Conservation (phyloP, 1,140 invertebrate species). For the Monochamus saltuarius region DNA sequence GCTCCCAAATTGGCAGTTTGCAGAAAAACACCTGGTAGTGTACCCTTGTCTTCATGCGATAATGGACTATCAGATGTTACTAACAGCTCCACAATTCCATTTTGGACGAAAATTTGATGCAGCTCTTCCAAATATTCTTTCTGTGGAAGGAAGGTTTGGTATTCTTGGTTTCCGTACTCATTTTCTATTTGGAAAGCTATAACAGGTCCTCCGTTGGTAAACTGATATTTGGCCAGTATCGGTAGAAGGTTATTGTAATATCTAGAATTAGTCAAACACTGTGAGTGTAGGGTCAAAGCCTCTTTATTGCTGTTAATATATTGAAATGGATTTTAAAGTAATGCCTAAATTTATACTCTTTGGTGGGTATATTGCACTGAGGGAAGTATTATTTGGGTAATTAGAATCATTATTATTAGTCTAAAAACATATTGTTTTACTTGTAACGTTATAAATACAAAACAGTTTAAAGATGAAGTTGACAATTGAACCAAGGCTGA, state of each 20-base stretch:
- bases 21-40: slow-evolving; percentile 7
- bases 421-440: too few relatives aligned
- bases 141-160: slow-evolving; percentile 8
- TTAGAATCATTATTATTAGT: too few relatives aligned
- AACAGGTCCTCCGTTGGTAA: slow-evolving; percentile 60
- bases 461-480: too few relatives aligned
- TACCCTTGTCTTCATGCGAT: slow-evolving; percentile 31
- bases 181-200: slow-evolving; percentile 60
- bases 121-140: slow-evolving; percentile 53
- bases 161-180: slow-evolving; percentile 55
- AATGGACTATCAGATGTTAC: slow-evolving; percentile 56
- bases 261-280: slow-evolving; percentile 15
- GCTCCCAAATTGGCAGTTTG: slow-evolving; percentile 10
- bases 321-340: too few relatives aligned
- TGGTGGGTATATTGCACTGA: too few relatives aligned
- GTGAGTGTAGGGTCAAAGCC: too few relatives aligned
- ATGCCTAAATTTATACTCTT: too few relatives aligned
- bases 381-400: too few relatives aligned
- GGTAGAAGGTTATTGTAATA: slow-evolving; percentile 56
- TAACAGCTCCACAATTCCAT: slow-evolving; percentile 55
- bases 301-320: too few relatives aligned
- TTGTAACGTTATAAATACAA: too few relatives aligned
- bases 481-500: too few relatives aligned
- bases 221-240: slow-evolving; percentile 56
- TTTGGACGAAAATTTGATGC: slow-evolving; percentile 46